phyloP scores from a whole-genome alignment of 2,888 invertebrate species.

The Agrochola lychnidis region DNA sequence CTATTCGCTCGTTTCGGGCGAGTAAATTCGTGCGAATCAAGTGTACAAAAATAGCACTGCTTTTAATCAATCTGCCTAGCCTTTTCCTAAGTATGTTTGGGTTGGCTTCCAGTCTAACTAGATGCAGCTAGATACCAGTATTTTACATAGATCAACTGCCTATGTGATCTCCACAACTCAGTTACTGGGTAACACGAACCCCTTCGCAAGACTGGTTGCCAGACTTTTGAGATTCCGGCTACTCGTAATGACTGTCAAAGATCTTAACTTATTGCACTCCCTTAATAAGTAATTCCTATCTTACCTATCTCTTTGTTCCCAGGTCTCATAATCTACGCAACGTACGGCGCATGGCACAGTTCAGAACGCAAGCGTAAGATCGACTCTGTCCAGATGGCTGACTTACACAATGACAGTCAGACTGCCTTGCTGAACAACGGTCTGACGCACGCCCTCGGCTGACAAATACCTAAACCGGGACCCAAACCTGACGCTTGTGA shows the following conservation, averaged over 20 bases:
- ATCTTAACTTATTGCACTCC: background rate
- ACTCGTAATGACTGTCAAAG: background rate
- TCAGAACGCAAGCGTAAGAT: conserved; percentile 83
- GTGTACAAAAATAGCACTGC: no score
- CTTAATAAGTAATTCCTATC: background rate
- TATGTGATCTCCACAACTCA: background rate
- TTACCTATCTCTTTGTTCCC: conserved; percentile 57
- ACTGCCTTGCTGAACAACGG: conserved; percentile 79
- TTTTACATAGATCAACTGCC: no score
- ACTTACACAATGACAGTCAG: conserved; percentile 83
- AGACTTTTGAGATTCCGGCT: background rate
- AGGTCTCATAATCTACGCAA: conserved; percentile 94
- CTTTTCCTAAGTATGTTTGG: background rate
- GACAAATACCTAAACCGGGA: conserved; percentile 68
- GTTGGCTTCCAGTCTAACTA: background rate
- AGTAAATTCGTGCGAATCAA: no score
- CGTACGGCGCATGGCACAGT: conserved; percentile 94
- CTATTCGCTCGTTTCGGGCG: no score
- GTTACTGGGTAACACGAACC: conserved; percentile 1
- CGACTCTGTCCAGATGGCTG: conserved; percentile 77
- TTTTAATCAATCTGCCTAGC: no score
- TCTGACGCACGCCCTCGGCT: conserved; percentile 80
- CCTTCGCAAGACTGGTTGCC: background rate
- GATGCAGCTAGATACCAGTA: background rate
- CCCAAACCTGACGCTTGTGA: conserved; percentile 14